These are phyloP conservation scores for Drosophila saltans DNA, from an alignment of 1,140 invertebrate genomes.

Conservation along the genomic window DNA sequence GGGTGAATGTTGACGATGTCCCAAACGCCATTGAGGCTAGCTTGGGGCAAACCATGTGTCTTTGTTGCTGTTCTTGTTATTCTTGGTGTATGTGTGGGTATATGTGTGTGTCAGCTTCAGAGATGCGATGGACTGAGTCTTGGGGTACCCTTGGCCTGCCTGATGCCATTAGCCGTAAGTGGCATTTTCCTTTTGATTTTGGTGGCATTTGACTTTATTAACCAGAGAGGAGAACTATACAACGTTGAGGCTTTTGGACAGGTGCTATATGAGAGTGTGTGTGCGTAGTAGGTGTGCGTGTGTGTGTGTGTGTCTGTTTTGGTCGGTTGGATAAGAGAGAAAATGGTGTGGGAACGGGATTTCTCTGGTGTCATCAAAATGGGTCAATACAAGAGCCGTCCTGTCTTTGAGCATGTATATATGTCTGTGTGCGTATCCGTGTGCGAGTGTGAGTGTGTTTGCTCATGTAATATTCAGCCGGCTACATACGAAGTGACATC, in stretches of 20 bases:
- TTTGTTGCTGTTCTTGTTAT: conserved; percentile 36
- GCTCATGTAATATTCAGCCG: conserved; percentile 73
- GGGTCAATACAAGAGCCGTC: conserved; percentile 54
- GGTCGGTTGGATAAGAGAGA: not conserved
- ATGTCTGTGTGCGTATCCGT: conserved; percentile 22
- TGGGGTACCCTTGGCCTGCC: conserved; percentile 10
- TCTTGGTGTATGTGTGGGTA: conserved; percentile 8
- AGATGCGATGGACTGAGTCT: not conserved
- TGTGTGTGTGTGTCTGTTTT: not conserved
- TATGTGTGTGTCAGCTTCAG: conserved; percentile 41
- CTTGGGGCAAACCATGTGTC: conserved; percentile 8
- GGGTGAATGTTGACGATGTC: conserved; percentile 5
- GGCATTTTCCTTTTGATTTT: conserved; percentile 80
- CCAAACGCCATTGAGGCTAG: conserved; percentile 26
- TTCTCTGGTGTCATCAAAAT: conserved; percentile 61
- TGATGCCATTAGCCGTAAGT: conserved; percentile 78
- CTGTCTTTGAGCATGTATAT: conserved; percentile 12
- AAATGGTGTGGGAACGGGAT: conserved; percentile 20
- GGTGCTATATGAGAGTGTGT: conserved; percentile 12
- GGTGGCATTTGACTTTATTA: conserved; percentile 81
- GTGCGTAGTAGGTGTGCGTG: not conserved
- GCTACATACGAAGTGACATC: conserved; percentile 62
- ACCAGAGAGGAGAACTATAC: conserved; percentile 41
- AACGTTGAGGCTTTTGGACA: conserved; percentile 34
- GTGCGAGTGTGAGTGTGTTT: conserved; percentile 40